A percentile compares a stretch with the other conserved stretches of the same genome.
Evolutionary conservation across 2,797 vertebrate genomes (phyloP).

Genomic region (Micropoecilia bifurca): DNA sequence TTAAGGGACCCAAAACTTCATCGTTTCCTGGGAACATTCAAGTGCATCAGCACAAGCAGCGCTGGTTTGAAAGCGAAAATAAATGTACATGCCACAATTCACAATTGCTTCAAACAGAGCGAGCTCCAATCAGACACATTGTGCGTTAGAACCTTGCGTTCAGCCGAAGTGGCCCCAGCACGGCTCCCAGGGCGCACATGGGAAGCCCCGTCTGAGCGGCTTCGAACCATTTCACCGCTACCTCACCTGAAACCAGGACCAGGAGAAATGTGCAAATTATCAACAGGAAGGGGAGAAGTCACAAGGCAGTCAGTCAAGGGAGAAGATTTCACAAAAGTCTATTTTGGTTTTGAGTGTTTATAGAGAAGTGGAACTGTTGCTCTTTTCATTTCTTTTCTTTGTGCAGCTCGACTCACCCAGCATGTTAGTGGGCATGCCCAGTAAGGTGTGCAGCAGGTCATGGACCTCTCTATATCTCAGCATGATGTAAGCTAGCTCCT

Average conservation of each 20-base stretch:
- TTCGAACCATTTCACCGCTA: slow-evolving; percentile 96
- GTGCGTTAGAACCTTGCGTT: slow-evolving; percentile 79
- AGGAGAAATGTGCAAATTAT: slow-evolving; percentile 5
- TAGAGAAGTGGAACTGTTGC: neutral
- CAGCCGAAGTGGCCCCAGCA: slow-evolving; percentile 88
- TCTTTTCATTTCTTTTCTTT: neutral
- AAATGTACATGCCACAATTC: neutral
- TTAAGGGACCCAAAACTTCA: neutral
- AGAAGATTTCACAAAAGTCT: neutral
- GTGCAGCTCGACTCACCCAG: slow-evolving; percentile 84
- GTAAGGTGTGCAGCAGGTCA: slow-evolving; percentile 92
- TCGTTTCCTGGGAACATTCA: neutral
- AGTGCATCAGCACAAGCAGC: neutral
- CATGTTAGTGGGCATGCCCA: slow-evolving; percentile 97
- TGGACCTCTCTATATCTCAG: slow-evolving; percentile 96
- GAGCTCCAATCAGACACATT: neutral
- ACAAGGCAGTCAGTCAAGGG: neutral
- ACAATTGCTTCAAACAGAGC: neutral
- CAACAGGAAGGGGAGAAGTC: slow-evolving; percentile 4
- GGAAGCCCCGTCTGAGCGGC: slow-evolving; percentile 93
- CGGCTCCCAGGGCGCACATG: slow-evolving; percentile 94
- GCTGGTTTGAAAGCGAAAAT: neutral
- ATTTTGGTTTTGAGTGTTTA: neutral
- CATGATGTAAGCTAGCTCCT: slow-evolving; percentile 94
- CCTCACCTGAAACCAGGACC: slow-evolving; percentile 83